These are phyloP conservation scores for Xylocopa sonorina DNA, from an alignment of 1,140 invertebrate genomes.

Conservation along the genomic window DNA sequence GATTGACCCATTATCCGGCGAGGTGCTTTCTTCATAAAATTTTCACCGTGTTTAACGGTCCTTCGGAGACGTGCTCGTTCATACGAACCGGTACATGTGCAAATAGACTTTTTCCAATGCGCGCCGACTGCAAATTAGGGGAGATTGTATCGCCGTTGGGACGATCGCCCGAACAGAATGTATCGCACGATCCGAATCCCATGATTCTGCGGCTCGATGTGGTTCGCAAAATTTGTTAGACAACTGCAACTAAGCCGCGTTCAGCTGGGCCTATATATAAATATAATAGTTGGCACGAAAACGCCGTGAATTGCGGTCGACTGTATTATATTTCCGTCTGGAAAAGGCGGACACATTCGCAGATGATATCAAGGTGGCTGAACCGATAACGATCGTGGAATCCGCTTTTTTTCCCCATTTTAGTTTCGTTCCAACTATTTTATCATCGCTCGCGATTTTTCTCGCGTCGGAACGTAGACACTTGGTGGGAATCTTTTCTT, in stretches of 20 bases:
- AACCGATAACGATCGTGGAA: slow-evolving; percentile 30
- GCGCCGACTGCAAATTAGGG: slow-evolving; percentile 25
- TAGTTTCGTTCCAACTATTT: neutral
- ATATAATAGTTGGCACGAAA: slow-evolving; percentile 51
- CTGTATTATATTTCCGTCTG: slow-evolving; percentile 46
- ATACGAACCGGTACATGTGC: slow-evolving; percentile 24
- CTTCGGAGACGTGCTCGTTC: slow-evolving; percentile 39
- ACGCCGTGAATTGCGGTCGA: slow-evolving; percentile 42
- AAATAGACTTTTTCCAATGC: slow-evolving; percentile 29
- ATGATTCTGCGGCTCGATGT: neutral
- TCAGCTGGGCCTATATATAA: slow-evolving; percentile 6
- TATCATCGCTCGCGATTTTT: neutral
- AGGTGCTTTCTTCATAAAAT: slow-evolving; percentile 47
- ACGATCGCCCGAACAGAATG: neutral
- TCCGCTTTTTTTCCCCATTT: too few species aligned
- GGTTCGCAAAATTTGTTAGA: neutral
- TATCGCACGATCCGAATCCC: neutral
- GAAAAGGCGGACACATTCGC: neutral
- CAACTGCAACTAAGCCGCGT: neutral
- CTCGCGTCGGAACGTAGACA: too few species aligned
- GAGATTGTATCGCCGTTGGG: neutral
- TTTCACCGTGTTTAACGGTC: slow-evolving; percentile 57
- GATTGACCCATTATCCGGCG: slow-evolving; percentile 42
- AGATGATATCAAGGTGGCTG: slow-evolving; percentile 27
- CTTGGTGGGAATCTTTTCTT: too few species aligned